A percentile compares a stretch with the other conserved stretches of the same genome.
These are phyloP conservation scores for Drosophila kuntzei DNA, from an alignment of 2,888 invertebrate species.

Conservation along the genomic window DNA sequence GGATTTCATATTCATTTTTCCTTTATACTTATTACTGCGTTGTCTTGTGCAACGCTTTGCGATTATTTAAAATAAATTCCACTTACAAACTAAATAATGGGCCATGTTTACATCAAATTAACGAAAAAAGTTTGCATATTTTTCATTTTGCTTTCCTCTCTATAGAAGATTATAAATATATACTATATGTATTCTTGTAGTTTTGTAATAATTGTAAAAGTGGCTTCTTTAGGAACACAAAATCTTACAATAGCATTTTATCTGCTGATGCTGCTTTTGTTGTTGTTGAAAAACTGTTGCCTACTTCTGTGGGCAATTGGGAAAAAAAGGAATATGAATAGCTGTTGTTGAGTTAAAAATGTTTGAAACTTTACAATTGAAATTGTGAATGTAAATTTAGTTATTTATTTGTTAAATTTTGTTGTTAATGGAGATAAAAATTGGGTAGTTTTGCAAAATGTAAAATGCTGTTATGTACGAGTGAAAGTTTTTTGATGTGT, in stretches of 20 bases:
- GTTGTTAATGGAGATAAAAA: constrained; percentile 55
- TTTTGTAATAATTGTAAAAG: constrained; percentile 61
- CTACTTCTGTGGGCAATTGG: constrained; percentile 41
- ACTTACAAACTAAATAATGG: constrained; percentile 78
- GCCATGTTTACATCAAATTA: constrained; percentile 63
- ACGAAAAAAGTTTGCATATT: constrained; percentile 43
- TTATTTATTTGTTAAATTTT: constrained; percentile 29
- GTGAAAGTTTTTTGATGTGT: constrained; percentile 36
- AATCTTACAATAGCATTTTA: constrained; percentile 45
- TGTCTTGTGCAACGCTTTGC: constrained; percentile 44
- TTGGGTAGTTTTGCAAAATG: constrained; percentile 51
- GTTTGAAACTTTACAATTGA: constrained; percentile 27
- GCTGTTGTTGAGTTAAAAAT: constrained; percentile 32
- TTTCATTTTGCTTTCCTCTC: constrained; percentile 19
- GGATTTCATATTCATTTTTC: not conserved
- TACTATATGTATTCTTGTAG: constrained; percentile 34
- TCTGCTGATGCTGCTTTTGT: constrained; percentile 5
- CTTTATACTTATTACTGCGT: constrained; percentile 26
- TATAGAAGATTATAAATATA: constrained; percentile 26
- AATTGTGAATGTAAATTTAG: constrained; percentile 35
- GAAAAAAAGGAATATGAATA: constrained; percentile 27
- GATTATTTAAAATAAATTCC: constrained; percentile 60
- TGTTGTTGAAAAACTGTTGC: constrained; percentile 19
- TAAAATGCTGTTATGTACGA: constrained; percentile 46
- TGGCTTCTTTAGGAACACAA: constrained; percentile 69